phyloP scores from a whole-genome alignment of 2,888 invertebrate species.

The Melinaea marsaeus region DNA sequence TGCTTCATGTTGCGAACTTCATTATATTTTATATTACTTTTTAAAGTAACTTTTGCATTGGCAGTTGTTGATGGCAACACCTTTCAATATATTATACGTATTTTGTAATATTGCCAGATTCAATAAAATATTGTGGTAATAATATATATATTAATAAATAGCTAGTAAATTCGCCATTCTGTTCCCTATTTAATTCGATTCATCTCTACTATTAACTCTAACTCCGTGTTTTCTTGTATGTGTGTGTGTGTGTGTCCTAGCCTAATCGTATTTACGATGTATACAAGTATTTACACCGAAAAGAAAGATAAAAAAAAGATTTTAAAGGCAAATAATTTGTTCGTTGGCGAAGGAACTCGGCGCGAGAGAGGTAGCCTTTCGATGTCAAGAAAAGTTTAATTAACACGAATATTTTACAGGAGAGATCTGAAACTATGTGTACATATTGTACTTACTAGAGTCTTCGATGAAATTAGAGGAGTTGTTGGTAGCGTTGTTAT shows the following conservation, averaged over 20 bases:
- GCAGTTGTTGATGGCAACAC: no score
- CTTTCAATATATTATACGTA: no score
- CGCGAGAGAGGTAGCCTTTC: slow-evolving; percentile 39
- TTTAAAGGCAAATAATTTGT: slow-evolving; percentile 20
- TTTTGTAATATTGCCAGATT: not conserved
- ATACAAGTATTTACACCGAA: not conserved
- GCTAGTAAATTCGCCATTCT: slow-evolving; percentile 39
- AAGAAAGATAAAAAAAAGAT: slow-evolving; percentile 9
- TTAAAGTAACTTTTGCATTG: not conserved
- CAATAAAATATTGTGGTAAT: slow-evolving; percentile 13
- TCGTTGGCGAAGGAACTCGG: slow-evolving; percentile 37
- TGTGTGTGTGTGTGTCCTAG: slow-evolving; percentile 3
- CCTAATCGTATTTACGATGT: not conserved
- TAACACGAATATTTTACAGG: not conserved
- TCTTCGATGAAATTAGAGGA: no score
- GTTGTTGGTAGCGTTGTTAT: no score
- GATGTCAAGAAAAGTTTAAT: slow-evolving; percentile 31
- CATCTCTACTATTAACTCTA: slow-evolving; percentile 15
- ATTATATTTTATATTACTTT: not conserved
- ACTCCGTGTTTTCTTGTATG: slow-evolving; percentile 14
- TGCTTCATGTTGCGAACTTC: not conserved
- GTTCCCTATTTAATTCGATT: slow-evolving; percentile 34
- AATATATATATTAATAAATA: slow-evolving; percentile 27
- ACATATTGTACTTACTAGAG: no score
- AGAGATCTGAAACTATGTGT: no score